Base-by-base conservation (phyloP, 2,113 vertebrate species). In the Euleptes europaea region DNA sequence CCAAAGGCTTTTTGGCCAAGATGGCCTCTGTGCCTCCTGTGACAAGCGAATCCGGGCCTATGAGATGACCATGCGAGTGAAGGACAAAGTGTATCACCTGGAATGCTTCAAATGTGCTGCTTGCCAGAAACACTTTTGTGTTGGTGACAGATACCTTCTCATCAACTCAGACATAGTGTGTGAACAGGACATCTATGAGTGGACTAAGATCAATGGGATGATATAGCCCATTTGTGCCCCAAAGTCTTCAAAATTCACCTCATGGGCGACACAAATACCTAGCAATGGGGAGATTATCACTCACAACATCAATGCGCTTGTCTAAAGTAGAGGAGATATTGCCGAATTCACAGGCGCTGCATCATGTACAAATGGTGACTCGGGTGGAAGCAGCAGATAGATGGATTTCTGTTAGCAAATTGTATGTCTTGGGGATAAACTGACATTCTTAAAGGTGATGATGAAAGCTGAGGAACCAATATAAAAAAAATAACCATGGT, bases 101-200 rank as follows among this genome's bases (percentile, higher is more conserved):
- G 99, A 99, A 90, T 99, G 99, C 93, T 99, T 99, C 97, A 99
- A 99, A 90, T 99, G 99, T 0, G 99, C 99, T 0, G 98, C 98
- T 89, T 99, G 99, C 94, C 99, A 99, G 97, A 99, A 99, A 91
- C 99, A 99, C 72, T 99, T 99, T 96, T 99, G 99, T 1, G 99
- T 99, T 1, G 99, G 99, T 1, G 99, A 99, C 95, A 98, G 99
- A 78, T 99, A 99, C 93, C 97, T 99, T 86, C 98, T 99, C 94
- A 98, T 99, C 97, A 99, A 99, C 97, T 98, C 99, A 0, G 98
- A 99, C 96, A 99, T 99, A 90, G 98, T 99, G 78, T 99, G 99
- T 0, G 99, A 99, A 90, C 99, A 99, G 96, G 99, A 99, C 96
- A 99, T 99, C 95, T 99, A 98, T 1, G 98, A 99, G 96, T 99